phyloP scores from a whole-genome alignment of 2,888 invertebrate species.

The Atherix ibis region DNA sequence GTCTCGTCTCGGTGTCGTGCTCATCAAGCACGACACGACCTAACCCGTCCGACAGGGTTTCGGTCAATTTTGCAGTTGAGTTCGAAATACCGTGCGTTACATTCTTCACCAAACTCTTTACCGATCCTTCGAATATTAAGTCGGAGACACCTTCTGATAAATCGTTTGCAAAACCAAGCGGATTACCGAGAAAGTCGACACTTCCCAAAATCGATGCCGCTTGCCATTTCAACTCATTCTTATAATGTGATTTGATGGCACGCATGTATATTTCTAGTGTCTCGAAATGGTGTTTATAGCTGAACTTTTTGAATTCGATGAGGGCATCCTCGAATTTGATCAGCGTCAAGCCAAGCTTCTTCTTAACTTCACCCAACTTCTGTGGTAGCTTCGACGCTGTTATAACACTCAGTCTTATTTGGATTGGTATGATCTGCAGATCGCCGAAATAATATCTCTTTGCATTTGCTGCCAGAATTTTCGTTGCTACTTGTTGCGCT shows the following conservation, averaged over 20 bases:
- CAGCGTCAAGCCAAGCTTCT: conserved; percentile 70
- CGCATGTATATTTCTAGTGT: conserved; percentile 69
- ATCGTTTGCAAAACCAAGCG: conserved; percentile 88
- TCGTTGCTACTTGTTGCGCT: conserved; percentile 60
- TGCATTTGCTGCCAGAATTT: conserved; percentile 64
- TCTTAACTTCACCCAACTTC: conserved; percentile 65
- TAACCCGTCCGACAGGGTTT: conserved; percentile 81
- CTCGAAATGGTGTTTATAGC: conserved; percentile 79
- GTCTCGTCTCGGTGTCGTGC: conserved; percentile 75
- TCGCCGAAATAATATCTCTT: conserved; percentile 77
- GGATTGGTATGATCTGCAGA: conserved; percentile 55
- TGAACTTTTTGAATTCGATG: conserved; percentile 80
- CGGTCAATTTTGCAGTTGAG: conserved; percentile 90
- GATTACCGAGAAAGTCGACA: conserved; percentile 95
- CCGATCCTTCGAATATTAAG: conserved; percentile 81
- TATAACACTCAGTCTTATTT: conserved; percentile 77
- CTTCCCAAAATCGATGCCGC: conserved; percentile 90
- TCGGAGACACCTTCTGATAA: conserved; percentile 90
- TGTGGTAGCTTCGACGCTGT: conserved; percentile 70
- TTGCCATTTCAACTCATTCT: conserved; percentile 83
- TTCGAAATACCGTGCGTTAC: conserved; percentile 95
- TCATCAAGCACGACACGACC: conserved; percentile 82
- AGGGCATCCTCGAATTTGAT: conserved; percentile 94
- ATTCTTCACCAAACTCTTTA: conserved; percentile 82
- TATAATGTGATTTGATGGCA: conserved; percentile 73